Conservation (phyloP, 1,140 invertebrate genomes). For the Cephus cinctus region DNA sequence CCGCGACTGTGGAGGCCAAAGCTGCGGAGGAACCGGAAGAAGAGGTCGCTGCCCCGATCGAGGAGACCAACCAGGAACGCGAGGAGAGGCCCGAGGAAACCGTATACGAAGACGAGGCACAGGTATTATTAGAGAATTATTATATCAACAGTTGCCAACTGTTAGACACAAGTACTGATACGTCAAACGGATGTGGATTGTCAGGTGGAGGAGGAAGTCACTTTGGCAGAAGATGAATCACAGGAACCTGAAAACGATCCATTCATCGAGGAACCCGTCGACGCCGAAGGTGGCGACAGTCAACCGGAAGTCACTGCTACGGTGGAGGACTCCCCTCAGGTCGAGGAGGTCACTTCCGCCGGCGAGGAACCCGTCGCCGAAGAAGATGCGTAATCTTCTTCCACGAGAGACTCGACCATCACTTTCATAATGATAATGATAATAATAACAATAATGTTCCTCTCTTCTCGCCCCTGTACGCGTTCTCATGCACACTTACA, state of each 20-base stretch:
- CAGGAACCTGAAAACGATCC: slow-evolving; percentile 23
- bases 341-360: slow-evolving; percentile 23
- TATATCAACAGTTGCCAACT: background rate
- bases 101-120: slow-evolving; percentile 38
- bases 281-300: background rate
- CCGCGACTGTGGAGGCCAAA: background rate
- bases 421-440: too few relatives aligned
- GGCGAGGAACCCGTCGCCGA: slow-evolving; percentile 24
- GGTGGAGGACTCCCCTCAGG: slow-evolving; percentile 10
- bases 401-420: too few relatives aligned
- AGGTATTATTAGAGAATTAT: slow-evolving; percentile 21
- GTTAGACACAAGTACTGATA: slow-evolving; percentile 7
- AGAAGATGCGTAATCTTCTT: slow-evolving; percentile 22
- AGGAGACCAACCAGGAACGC: slow-evolving; percentile 29
- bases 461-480: too few relatives aligned
- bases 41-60: slow-evolving; percentile 7
- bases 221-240: slow-evolving; percentile 21
- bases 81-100: slow-evolving; percentile 41
- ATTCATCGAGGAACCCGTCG: slow-evolving; percentile 29
- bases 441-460: too few relatives aligned
- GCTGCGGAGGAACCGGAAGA: slow-evolving; percentile 15
- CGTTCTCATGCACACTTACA: too few relatives aligned
- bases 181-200: background rate
- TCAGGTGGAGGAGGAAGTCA: slow-evolving; percentile 36
- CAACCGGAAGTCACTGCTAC: background rate